Conservation (phyloP, 2,888 invertebrate species). For the Yponomeuta malinellus region DNA sequence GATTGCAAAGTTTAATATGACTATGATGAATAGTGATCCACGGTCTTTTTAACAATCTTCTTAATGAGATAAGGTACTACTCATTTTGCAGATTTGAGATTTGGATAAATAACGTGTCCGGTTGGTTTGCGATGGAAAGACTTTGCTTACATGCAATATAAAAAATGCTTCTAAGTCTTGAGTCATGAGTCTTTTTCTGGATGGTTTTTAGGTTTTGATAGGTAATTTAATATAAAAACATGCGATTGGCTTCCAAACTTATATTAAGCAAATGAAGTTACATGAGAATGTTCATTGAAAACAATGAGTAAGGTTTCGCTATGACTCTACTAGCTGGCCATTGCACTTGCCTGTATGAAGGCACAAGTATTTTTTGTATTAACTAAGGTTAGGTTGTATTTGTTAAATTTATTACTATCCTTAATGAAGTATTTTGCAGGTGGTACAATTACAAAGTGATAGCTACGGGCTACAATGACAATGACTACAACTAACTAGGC, state of each 20-base stretch:
- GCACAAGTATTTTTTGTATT: background rate
- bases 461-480: too few relatives aligned
- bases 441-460: too few relatives aligned
- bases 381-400: background rate
- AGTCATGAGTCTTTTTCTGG: background rate
- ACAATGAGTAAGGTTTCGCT: conserved; percentile 71
- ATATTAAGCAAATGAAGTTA: conserved; percentile 64
- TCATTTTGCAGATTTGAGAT: background rate
- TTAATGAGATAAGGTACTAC: background rate
- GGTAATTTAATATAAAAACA: conserved; percentile 31
- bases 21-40: background rate
- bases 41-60: background rate
- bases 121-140: background rate
- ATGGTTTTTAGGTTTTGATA: background rate
- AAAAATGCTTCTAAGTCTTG: background rate
- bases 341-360: conserved; percentile 33
- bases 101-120: background rate
- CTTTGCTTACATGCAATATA: background rate
- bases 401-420: background rate
- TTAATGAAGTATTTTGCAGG: background rate
- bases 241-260: conserved; percentile 58
- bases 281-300: conserved; percentile 39
- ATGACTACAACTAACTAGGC: too few relatives aligned
- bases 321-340: conserved; percentile 71
- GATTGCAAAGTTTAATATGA: conserved; percentile 37